phyloP scores from a whole-genome alignment of 1,140 invertebrate genomes.

The Riptortus pedestris region DNA sequence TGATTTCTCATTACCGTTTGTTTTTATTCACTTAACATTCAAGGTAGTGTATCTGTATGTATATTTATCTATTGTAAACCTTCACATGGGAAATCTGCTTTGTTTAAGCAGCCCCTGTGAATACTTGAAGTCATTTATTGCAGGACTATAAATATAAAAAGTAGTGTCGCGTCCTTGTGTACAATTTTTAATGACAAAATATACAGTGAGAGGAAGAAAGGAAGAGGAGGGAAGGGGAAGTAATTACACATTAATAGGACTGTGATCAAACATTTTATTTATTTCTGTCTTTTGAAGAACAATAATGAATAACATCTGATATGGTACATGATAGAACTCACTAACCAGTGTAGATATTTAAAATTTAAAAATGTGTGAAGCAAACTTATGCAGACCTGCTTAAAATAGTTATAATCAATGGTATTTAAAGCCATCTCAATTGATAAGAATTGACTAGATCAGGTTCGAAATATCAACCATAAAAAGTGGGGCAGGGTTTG shows the following conservation, averaged over 20 bases:
- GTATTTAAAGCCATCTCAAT: not conserved
- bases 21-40: no score
- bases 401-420: not conserved
- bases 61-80: no score
- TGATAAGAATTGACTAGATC: constrained; percentile 4
- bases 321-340: constrained; percentile 15
- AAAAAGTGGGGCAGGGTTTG: constrained; percentile 5
- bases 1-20: no score
- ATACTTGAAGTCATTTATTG: no score
- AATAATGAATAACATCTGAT: constrained; percentile 16
- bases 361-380: constrained; percentile 15
- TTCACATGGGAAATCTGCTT: no score
- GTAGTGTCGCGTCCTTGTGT: no score
- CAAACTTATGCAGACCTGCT: not conserved
- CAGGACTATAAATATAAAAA: no score
- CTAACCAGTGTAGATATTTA: constrained; percentile 11
- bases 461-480: not conserved
- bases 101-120: no score
- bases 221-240: not conserved
- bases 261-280: constrained; percentile 12
- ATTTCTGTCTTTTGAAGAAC: not conserved
- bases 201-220: not conserved
- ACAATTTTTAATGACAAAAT: no score
- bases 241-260: not conserved
- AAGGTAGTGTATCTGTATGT: no score